Percentiles rank a stretch among this genome's conserved stretches.
Evolutionary conservation across 1,140 invertebrate species (phyloP).

Genomic region (Diprion similis): DNA sequence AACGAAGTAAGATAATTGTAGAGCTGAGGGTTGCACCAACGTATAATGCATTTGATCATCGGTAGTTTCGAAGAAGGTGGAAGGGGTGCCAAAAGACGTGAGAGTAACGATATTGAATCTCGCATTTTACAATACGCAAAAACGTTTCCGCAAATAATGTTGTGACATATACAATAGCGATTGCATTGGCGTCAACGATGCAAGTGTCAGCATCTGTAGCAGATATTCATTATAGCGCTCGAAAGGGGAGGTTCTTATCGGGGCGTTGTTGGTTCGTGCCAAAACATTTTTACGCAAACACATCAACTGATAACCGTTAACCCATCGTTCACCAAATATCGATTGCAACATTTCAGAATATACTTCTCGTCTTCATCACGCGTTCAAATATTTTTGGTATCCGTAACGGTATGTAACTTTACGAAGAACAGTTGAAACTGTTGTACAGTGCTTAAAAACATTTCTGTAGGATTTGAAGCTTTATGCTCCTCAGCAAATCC

Average conservation of each 20-base stretch:
- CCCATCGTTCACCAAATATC: conserved; percentile 8
- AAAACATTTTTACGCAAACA: conserved; percentile 14
- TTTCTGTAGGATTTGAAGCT: too few species aligned
- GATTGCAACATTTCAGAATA: conserved; percentile 9
- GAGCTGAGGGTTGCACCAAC: too few species aligned
- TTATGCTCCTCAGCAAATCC: too few species aligned
- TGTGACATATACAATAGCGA: too few species aligned
- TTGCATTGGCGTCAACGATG: not conserved
- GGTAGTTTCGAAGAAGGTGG: too few species aligned
- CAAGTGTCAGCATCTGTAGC: not conserved
- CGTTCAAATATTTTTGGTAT: not conserved
- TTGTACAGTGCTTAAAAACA: too few species aligned
- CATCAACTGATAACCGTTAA: conserved; percentile 11
- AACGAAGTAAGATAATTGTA: too few species aligned
- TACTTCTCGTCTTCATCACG: not conserved
- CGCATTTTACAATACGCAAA: too few species aligned
- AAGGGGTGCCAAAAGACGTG: too few species aligned
- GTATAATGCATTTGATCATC: too few species aligned
- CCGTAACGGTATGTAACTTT: not conserved
- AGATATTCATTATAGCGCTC: not conserved
- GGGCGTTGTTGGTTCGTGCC: not conserved
- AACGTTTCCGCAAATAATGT: too few species aligned
- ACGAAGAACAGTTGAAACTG: not conserved
- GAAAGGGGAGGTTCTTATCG: conserved; percentile 10
- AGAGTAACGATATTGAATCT: too few species aligned